phyloP scores from a whole-genome alignment of 1,140 invertebrate genomes.

The Antheraea pernyi region DNA sequence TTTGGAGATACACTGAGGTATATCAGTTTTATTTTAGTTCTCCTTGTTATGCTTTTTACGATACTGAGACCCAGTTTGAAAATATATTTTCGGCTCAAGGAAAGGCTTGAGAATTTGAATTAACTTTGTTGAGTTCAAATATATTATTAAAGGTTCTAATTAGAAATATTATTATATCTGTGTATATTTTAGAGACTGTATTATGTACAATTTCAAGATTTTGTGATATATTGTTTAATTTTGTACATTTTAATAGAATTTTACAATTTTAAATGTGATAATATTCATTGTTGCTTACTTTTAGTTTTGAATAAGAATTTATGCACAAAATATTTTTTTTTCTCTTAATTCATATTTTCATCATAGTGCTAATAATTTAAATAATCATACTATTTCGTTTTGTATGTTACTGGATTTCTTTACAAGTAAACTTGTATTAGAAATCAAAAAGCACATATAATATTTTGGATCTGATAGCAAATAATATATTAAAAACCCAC shows the following conservation, averaged over 20 bases:
- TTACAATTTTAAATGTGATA: not conserved
- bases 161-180: not conserved
- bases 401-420: no score
- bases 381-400: no score
- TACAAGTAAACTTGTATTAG: no score
- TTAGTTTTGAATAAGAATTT: not conserved
- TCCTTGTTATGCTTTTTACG: conserved; percentile 63
- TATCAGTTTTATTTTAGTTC: conserved; percentile 47
- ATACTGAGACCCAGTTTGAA: conserved; percentile 68
- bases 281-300: not conserved
- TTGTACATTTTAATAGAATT: not conserved
- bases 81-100: conserved; percentile 70
- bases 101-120: conserved; percentile 56
- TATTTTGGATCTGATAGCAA: no score
- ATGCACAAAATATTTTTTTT: not conserved
- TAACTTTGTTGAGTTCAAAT: conserved; percentile 17
- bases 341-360: not conserved
- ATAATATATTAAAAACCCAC: no score
- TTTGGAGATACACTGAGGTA: conserved; percentile 60
- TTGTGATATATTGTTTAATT: not conserved
- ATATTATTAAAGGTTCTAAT: not conserved
- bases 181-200: not conserved
- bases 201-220: not conserved
- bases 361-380: not conserved
- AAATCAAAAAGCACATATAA: no score